Conservation (phyloP, 2,888 invertebrate genomes). For the Cephus spinipes region DNA sequence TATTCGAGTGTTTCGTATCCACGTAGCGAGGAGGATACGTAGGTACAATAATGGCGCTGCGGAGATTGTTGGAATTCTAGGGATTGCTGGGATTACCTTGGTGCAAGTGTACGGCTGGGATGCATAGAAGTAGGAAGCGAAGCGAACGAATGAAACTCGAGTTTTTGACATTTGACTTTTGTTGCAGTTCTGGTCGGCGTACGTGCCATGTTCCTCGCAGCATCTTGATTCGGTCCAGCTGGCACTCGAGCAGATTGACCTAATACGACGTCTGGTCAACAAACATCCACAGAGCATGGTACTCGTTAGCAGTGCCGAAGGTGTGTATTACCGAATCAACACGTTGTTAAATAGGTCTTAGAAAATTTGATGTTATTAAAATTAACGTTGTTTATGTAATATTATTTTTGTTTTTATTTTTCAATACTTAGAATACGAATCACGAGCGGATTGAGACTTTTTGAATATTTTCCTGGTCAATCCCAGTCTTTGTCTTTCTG, state of each 20-base stretch:
- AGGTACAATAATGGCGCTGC: background rate
- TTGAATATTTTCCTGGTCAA: background rate
- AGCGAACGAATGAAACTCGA: background rate
- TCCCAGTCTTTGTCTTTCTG: background rate
- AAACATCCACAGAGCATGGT: slow-evolving; percentile 67
- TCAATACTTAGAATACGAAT: background rate
- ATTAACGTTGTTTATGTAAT: background rate
- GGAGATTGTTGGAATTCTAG: background rate
- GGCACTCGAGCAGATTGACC: slow-evolving; percentile 72
- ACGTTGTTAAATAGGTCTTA: background rate
- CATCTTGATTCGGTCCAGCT: slow-evolving; percentile 71
- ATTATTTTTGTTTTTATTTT: background rate
- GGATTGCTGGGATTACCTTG: background rate
- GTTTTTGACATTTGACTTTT: slow-evolving; percentile 14
- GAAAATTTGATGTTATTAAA: background rate
- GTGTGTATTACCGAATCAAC: slow-evolving; percentile 41
- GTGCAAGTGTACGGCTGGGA: background rate
- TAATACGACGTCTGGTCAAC: slow-evolving; percentile 70
- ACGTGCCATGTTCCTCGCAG: slow-evolving; percentile 70
- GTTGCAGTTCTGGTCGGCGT: slow-evolving; percentile 73
- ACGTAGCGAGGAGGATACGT: background rate
- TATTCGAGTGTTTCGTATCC: background rate
- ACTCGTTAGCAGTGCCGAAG: slow-evolving; percentile 67
- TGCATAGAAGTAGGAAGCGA: background rate
- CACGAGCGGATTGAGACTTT: background rate